A percentile compares a stretch with the other conserved stretches of the same genome.
phyloP scores from a whole-genome alignment of 2,797 vertebrate species.

The Botia almorhae region DNA sequence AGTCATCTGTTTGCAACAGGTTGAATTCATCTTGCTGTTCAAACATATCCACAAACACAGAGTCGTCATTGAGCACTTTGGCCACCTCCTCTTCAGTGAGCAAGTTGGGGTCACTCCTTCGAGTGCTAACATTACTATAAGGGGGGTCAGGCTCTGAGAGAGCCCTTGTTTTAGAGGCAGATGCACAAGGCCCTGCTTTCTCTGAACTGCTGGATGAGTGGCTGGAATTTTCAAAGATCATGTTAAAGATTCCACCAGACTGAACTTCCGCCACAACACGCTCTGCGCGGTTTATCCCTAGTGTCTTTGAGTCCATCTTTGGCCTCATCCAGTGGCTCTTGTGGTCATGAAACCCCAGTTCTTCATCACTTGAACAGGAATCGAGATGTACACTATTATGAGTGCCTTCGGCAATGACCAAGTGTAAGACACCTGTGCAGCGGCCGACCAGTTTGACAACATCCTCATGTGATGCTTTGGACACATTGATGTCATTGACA shows the following conservation, averaged over 20 bases:
- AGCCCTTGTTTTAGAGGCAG: slow-evolving; percentile 67
- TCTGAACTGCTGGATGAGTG: slow-evolving; percentile 82
- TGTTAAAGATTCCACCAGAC: slow-evolving; percentile 94
- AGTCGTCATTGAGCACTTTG: slow-evolving; percentile 81
- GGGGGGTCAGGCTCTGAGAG: slow-evolving; percentile 82
- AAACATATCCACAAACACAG: slow-evolving; percentile 81
- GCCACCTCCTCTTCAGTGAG: slow-evolving; percentile 86
- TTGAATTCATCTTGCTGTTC: slow-evolving; percentile 79
- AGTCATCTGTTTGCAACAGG: slow-evolving; percentile 69
- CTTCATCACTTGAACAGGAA: slow-evolving; percentile 94
- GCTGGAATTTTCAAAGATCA: slow-evolving; percentile 93
- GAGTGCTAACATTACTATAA: slow-evolving; percentile 64
- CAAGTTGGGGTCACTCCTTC: slow-evolving; percentile 73
- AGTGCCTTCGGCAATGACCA: slow-evolving; percentile 86
- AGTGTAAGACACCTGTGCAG: slow-evolving; percentile 90
- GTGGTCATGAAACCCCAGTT: slow-evolving; percentile 82
- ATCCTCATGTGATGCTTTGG: slow-evolving; percentile 93
- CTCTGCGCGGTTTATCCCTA: slow-evolving; percentile 95
- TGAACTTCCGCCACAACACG: slow-evolving; percentile 95
- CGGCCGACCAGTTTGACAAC: slow-evolving; percentile 96
- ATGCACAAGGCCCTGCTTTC: slow-evolving; percentile 68
- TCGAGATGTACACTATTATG: slow-evolving; percentile 76
- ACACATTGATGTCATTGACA: slow-evolving; percentile 94
- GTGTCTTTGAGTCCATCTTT: slow-evolving; percentile 87
- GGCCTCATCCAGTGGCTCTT: slow-evolving; percentile 86